Evolutionary conservation across 2,888 invertebrate genomes (phyloP), one percentile per base, ranked within the genome.

Genomic region (Drosophila barbarae): DNA sequence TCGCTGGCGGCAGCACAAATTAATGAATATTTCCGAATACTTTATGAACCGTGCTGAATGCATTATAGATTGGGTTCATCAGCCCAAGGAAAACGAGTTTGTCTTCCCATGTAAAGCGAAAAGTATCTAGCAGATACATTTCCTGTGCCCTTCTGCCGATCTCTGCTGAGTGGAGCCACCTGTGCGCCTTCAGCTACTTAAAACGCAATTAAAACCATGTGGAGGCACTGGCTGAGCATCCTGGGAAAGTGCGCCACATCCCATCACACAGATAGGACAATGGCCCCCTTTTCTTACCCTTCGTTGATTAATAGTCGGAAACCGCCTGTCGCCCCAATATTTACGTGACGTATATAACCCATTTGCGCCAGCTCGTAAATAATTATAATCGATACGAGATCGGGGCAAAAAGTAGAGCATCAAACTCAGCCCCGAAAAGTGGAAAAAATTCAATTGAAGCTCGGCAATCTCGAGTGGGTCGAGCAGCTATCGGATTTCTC

Each of bases 21-120:
- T 81, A 81, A 81, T 81, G 81, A 81, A 81, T 81, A 81, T 84
- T 75, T 84, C 77, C 60, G 60, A 82, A 84, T 82, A 79, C 83
- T 81, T 81, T 81, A 81, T 72, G 84, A 72, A 72, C 69, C 72
- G 59, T 68, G 65, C 57, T 76, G 49, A 68, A 69, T 44, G 60
- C 60, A 63, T 38, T 56, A 53, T 41, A 69, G 66, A 69, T 74
- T 82, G 59, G 52, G 54, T 56, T 63, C 51, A 73, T 80, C 73
- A 72, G 68, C 72, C 73, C 39, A 21, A 13, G 67, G 30, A 39
- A 54, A 66, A 66, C 63, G 50, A 15, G 63, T 63, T 63, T 41
- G 10, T 46, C 30, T 47, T 47, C 32, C 46, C 46, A 46, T 46
- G 13, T 30, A 21, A 18, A 18, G 8, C 13, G 28, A 3, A 28